phyloP scores from a whole-genome alignment of 2,888 invertebrate genomes.

The Hirudinaria manillensis region DNA sequence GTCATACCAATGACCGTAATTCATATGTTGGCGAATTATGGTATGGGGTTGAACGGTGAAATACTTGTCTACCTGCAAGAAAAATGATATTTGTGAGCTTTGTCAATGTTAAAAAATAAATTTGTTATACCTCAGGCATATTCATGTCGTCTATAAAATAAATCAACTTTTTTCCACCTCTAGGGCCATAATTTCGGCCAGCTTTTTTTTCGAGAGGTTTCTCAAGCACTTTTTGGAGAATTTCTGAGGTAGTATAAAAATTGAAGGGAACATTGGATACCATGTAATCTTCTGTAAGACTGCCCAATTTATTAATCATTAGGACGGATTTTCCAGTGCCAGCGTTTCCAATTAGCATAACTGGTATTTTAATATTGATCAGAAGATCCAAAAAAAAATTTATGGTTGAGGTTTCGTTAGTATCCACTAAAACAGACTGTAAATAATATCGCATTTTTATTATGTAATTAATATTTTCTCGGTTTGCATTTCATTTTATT shows the following conservation, averaged over 20 bases:
- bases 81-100: neutral
- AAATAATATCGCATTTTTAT: conserved; percentile 26
- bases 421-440: conserved; percentile 84
- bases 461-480: neutral
- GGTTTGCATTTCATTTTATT: neutral
- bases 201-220: conserved; percentile 94
- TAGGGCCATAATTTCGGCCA: conserved; percentile 88
- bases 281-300: conserved; percentile 73
- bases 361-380: conserved; percentile 79
- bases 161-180: conserved; percentile 85
- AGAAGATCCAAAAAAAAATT: conserved; percentile 81
- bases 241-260: conserved; percentile 79
- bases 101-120: neutral
- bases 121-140: conserved; percentile 76
- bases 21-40: conserved; percentile 85
- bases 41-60: conserved; percentile 95
- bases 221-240: conserved; percentile 68
- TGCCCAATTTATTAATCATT: conserved; percentile 72
- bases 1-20: conserved; percentile 95
- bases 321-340: conserved; percentile 93
- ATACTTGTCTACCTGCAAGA: conserved; percentile 69
- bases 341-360: conserved; percentile 84
- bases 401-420: conserved; percentile 83
- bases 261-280: conserved; percentile 89
- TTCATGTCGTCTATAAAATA: conserved; percentile 97